Percentiles rank a stretch among this genome's conserved stretches.
These are phyloP conservation scores for Pseudonaja textilis DNA, from an alignment of 2,113 vertebrate genomes.

Conservation along the genomic window DNA sequence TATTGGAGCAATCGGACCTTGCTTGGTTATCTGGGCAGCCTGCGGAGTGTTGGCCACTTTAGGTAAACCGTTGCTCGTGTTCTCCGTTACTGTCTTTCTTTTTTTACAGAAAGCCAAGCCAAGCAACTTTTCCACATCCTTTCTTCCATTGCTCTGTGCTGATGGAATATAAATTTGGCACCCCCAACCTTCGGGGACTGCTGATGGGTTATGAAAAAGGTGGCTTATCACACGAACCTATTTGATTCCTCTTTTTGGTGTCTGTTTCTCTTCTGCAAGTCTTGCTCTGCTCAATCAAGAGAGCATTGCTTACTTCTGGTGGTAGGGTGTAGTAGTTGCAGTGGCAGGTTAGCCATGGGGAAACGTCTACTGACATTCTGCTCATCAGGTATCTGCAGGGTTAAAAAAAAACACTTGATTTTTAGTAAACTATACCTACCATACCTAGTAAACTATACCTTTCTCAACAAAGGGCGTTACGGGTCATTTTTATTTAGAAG, in stretches of 20 bases:
- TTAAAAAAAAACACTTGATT: not conserved
- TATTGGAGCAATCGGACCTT: conserved; percentile 85
- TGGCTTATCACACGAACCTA: not conserved
- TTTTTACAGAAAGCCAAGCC: not conserved
- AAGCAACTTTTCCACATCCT: not conserved
- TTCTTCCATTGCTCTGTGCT: not conserved
- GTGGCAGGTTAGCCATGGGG: not conserved
- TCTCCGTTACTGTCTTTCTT: not conserved
- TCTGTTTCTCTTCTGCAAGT: not conserved
- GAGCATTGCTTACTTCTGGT: not conserved
- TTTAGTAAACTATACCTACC: too few species aligned
- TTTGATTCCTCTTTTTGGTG: not conserved
- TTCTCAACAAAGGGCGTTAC: too few species aligned
- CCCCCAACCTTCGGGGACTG: not conserved
- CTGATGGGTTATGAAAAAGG: not conserved
- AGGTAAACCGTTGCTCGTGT: conserved; percentile 71
- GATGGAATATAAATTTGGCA: not conserved
- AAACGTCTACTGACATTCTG: not conserved
- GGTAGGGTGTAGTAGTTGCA: not conserved
- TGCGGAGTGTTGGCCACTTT: conserved; percentile 87
- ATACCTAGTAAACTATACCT: too few species aligned
- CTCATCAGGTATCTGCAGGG: not conserved
- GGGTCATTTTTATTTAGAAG: too few species aligned
- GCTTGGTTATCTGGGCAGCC: conserved; percentile 83
- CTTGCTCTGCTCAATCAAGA: not conserved